Percentiles rank a stretch among this genome's conserved stretches.
phyloP scores from a whole-genome alignment of 2,888 invertebrate genomes.

The Ophion obscuratus region DNA sequence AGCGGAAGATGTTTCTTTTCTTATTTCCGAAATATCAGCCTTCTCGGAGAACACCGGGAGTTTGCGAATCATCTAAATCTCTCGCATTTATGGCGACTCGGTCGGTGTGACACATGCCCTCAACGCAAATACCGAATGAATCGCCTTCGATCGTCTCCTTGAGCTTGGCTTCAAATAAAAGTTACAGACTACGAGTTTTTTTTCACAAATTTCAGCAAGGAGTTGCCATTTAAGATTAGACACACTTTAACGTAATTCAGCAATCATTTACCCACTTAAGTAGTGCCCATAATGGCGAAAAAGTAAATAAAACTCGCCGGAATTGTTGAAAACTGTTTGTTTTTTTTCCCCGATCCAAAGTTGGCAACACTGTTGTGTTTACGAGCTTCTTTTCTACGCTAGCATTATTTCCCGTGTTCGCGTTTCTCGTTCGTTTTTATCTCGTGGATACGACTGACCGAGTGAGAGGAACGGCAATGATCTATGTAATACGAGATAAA shows the following conservation, averaged over 20 bases:
- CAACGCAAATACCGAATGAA: no score
- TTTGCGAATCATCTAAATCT: no score
- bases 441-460: conserved; percentile 12
- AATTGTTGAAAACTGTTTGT: not conserved
- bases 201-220: no score
- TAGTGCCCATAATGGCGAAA: not conserved
- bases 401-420: conserved; percentile 30
- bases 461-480: conserved; percentile 23
- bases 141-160: no score
- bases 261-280: not conserved
- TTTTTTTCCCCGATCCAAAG: not conserved
- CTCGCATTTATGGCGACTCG: no score
- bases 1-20: no score
- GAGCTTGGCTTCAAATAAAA: no score
- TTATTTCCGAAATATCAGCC: no score
- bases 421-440: conserved; percentile 37
- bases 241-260: not conserved
- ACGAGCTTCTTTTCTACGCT: conserved; percentile 43
- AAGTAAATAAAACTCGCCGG: not conserved
- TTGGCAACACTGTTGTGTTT: conserved; percentile 43
- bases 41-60: no score
- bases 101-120: no score
- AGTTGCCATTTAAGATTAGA: no score
- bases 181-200: no score
- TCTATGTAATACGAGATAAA: conserved; percentile 43